Evolutionary conservation across 2,797 vertebrate genomes (phyloP).

Genomic region (Alauda arvensis): DNA sequence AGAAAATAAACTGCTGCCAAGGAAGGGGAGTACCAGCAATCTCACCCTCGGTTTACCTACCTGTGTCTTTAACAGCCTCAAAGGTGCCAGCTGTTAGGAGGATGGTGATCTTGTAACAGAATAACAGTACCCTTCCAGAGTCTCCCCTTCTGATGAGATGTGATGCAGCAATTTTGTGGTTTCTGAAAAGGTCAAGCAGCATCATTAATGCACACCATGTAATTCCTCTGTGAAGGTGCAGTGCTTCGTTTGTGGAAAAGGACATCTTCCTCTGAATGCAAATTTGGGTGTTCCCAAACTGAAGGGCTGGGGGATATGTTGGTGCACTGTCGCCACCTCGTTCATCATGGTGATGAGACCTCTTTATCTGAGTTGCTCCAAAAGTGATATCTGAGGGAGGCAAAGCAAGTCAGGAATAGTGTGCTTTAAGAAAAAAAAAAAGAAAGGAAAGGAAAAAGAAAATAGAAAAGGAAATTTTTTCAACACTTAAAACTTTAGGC

Average conservation of each 20-base stretch:
- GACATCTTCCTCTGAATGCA: not conserved
- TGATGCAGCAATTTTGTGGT: not conserved
- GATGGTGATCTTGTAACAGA: not conserved
- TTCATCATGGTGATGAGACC: not conserved
- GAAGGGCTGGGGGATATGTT: not conserved
- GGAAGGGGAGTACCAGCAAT: not conserved
- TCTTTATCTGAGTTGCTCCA: not conserved
- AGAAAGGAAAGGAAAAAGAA: not conserved
- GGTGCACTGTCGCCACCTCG: not conserved
- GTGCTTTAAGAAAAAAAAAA: not conserved
- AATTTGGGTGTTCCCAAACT: not conserved
- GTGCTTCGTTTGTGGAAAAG: not conserved
- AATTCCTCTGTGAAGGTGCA: not conserved
- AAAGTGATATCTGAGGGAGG: not conserved
- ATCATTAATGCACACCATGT: not conserved
- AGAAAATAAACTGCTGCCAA: not conserved
- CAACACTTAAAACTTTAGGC: not conserved
- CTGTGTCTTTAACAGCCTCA: not conserved
- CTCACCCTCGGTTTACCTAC: not conserved
- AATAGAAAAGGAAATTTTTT: not conserved
- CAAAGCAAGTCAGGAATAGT: not conserved
- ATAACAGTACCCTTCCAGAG: not conserved
- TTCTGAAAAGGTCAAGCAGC: conserved; percentile 12
- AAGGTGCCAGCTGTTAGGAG: not conserved
- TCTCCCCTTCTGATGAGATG: not conserved